phyloP scores from a whole-genome alignment of 2,113 vertebrate species.

The Hemiscyllium ocellatum region DNA sequence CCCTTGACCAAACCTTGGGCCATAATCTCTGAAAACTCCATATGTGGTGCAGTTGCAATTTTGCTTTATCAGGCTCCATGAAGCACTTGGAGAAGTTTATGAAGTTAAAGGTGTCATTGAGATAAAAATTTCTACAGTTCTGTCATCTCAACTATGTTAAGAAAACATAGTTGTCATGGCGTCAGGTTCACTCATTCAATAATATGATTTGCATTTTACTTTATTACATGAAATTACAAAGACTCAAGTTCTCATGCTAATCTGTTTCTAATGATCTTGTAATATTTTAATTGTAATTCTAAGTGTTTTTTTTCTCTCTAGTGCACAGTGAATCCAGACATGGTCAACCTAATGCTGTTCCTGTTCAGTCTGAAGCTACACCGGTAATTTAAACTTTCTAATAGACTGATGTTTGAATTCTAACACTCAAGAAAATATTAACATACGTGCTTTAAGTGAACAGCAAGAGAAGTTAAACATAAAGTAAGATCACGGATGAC shows the following conservation, averaged over 20 bases:
- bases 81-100: background rate
- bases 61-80: background rate
- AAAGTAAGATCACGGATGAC: background rate
- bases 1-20: background rate
- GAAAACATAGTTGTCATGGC: background rate
- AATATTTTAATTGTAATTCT: conserved; percentile 28
- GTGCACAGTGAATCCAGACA: conserved; percentile 82
- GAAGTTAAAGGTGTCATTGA: background rate
- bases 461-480: conserved; percentile 16
- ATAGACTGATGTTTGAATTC: background rate
- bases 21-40: background rate
- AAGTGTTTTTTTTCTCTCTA: conserved; percentile 44
- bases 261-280: background rate
- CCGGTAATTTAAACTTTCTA: conserved; percentile 64
- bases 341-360: conserved; percentile 69
- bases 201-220: background rate
- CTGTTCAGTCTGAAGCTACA: conserved; percentile 78
- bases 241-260: background rate
- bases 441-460: background rate
- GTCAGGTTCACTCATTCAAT: background rate
- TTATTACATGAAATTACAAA: background rate
- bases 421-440: background rate
- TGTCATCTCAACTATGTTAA: background rate
- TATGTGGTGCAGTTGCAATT: background rate
- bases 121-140: background rate